phyloP scores from a whole-genome alignment of 2,888 invertebrate species.

The Apodemia zela region DNA sequence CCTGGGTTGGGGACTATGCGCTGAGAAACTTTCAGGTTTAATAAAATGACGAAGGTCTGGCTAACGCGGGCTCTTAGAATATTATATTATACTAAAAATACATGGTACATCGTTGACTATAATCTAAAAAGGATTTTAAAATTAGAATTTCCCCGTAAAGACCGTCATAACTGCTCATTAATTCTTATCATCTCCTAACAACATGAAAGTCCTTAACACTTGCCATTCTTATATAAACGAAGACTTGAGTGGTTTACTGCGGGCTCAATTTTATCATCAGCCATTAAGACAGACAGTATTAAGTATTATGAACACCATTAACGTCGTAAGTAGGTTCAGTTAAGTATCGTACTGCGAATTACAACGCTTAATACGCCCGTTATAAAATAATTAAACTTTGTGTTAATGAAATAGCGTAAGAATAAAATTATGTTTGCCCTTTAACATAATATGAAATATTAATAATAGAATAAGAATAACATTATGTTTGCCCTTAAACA shows the following conservation, averaged over 20 bases:
- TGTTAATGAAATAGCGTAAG: background rate
- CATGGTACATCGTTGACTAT: no score
- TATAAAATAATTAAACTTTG: conserved; percentile 17
- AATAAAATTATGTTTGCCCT: background rate
- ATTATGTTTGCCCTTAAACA: no score
- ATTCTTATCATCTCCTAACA: background rate
- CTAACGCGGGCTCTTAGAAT: no score
- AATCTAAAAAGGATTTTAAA: no score
- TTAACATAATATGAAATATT: no score
- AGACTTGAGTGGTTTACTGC: background rate
- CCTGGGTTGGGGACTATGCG: no score
- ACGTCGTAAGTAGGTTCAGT: conserved; percentile 2
- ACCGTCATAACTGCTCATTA: background rate
- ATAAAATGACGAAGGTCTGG: no score
- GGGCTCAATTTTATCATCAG: conserved; percentile 5
- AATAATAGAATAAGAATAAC: no score
- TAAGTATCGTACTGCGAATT: background rate
- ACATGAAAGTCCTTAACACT: background rate
- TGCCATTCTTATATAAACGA: background rate
- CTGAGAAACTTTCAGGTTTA: no score
- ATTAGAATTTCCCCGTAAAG: no score
- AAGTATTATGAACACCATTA: conserved; percentile 2
- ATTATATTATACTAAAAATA: no score
- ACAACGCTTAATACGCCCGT: conserved; percentile 6
- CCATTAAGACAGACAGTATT: conserved; percentile 4